phyloP scores from a whole-genome alignment of 1,140 invertebrate species.

The Drosophila sechellia region DNA sequence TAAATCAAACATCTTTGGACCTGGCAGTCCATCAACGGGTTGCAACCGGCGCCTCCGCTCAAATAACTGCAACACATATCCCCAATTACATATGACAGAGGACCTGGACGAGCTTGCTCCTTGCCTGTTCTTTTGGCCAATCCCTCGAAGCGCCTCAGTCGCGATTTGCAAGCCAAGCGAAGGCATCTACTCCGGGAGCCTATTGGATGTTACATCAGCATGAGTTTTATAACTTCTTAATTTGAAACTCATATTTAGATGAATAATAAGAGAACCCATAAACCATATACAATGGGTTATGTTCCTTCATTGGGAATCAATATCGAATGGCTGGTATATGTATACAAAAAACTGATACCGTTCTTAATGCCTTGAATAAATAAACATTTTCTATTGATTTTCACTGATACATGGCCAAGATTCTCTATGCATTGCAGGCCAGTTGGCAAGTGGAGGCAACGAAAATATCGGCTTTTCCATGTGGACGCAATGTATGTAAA shows the following conservation, averaged over 20 bases:
- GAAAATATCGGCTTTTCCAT: background rate
- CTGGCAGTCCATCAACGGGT: slow-evolving; percentile 31
- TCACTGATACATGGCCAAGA: background rate
- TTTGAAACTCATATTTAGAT: background rate
- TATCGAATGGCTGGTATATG: too few species aligned
- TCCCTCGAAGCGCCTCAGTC: slow-evolving; percentile 18
- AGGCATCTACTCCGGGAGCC: slow-evolving; percentile 3
- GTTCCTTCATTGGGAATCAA: too few species aligned
- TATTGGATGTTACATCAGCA: too few species aligned
- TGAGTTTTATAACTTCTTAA: too few species aligned
- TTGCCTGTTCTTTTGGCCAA: slow-evolving; percentile 15
- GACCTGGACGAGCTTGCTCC: slow-evolving; percentile 8
- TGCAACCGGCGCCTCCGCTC: slow-evolving; percentile 6
- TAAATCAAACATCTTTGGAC: slow-evolving; percentile 42
- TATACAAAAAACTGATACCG: too few species aligned
- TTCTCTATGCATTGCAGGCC: background rate
- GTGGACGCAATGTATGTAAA: background rate
- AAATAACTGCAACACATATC: slow-evolving; percentile 12
- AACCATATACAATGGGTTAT: too few species aligned
- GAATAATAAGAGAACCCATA: too few species aligned
- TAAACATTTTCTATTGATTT: background rate
- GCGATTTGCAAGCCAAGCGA: slow-evolving; percentile 30
- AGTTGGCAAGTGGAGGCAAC: background rate
- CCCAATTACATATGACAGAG: slow-evolving; percentile 18
- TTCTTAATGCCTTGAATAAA: background rate